Conservation (phyloP, 2,888 invertebrate genomes). For the Copidosoma aretas region DNA sequence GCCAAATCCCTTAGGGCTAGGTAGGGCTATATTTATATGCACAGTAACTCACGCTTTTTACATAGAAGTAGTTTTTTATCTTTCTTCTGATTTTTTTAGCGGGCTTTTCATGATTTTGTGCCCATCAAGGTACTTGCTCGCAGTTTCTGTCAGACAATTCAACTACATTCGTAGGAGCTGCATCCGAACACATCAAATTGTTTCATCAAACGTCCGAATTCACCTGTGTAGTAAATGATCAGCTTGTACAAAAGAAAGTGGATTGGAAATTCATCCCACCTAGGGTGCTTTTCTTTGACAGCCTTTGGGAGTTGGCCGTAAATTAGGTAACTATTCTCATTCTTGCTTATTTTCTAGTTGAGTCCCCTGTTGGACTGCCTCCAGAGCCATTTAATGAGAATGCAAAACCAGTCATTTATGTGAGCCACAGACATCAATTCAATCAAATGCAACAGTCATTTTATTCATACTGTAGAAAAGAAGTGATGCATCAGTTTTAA, state of each 20-base stretch:
- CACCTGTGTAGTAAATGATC: not conserved
- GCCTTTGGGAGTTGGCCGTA: constrained; percentile 5
- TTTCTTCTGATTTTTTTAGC: constrained; percentile 44
- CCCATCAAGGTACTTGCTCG: constrained; percentile 41
- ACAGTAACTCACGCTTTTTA: constrained; percentile 44
- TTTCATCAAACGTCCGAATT: not conserved
- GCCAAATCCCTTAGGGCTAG: constrained; percentile 42
- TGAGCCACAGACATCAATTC: constrained; percentile 43
- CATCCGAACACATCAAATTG: constrained; percentile 13
- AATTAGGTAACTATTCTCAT: not conserved
- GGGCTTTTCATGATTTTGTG: constrained; percentile 43
- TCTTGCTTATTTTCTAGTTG: not conserved
- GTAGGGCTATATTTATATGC: constrained; percentile 47
- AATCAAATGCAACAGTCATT: constrained; percentile 42
- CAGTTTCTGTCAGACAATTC: constrained; percentile 47
- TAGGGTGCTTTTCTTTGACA: not conserved
- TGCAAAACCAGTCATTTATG: not conserved
- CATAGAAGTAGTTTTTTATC: constrained; percentile 42
- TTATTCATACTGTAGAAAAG: constrained; percentile 43
- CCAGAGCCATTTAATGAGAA: not conserved
- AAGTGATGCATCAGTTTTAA: constrained; percentile 43
- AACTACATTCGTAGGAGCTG: constrained; percentile 47
- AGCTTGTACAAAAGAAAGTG: not conserved
- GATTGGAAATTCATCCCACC: constrained; percentile 10
- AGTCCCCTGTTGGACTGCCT: not conserved